These are phyloP conservation scores for Colletes collaris DNA, from an alignment of 2,888 invertebrate species.

Conservation along the genomic window DNA sequence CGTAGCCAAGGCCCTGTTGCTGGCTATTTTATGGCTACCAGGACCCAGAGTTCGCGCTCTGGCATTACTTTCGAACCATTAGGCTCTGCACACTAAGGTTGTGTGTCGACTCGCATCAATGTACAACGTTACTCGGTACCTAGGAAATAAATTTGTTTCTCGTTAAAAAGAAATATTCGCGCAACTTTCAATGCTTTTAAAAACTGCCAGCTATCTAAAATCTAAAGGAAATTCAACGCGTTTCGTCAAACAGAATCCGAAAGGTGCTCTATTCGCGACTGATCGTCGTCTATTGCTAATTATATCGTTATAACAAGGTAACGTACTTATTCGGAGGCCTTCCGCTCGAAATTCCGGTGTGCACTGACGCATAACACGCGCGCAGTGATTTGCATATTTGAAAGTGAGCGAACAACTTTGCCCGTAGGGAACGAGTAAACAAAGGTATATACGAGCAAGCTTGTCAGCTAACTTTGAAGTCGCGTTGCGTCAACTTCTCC, in stretches of 20 bases:
- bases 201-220: not conserved
- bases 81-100: conserved; percentile 29
- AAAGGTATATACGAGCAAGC: conserved; percentile 31
- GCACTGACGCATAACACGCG: conserved; percentile 76
- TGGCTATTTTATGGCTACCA: conserved; percentile 66
- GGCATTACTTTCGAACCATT: conserved; percentile 65
- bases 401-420: conserved; percentile 71
- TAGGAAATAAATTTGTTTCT: not conserved
- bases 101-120: not conserved
- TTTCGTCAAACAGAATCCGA: not conserved
- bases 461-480: conserved; percentile 10
- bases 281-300: conserved; percentile 22
- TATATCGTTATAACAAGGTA: conserved; percentile 37
- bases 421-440: conserved; percentile 50
- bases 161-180: not conserved
- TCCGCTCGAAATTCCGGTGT: conserved; percentile 74
- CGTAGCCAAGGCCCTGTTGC: conserved; percentile 57
- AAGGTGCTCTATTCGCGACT: not conserved
- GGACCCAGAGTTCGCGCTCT: conserved; percentile 52
- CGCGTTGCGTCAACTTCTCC: conserved; percentile 10
- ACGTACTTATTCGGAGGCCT: conserved; percentile 47
- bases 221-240: not conserved
- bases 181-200: not conserved
- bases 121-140: not conserved
- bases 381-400: conserved; percentile 75